These are phyloP conservation scores for Mesembrinibis cayennensis DNA, from an alignment of 2,113 vertebrate genomes.

Conservation along the genomic window DNA sequence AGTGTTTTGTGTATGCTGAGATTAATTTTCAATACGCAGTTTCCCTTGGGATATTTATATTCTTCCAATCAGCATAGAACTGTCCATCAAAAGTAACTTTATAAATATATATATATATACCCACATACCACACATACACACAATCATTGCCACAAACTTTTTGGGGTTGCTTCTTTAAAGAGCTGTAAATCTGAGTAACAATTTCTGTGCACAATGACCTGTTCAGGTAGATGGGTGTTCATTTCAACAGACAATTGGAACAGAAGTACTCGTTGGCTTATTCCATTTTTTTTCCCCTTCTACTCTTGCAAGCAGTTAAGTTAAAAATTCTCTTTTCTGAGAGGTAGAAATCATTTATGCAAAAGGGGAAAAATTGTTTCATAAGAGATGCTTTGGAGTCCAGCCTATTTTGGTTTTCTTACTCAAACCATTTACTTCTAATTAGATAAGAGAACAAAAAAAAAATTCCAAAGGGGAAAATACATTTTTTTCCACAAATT, in stretches of 20 bases:
- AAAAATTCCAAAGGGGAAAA: conserved; percentile 58
- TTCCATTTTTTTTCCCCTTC: not conserved
- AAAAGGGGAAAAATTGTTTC: not conserved
- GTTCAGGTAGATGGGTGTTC: conserved; percentile 31
- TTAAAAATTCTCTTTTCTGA: conserved; percentile 42
- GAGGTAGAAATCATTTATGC: conserved; percentile 16
- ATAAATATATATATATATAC: conserved; percentile 41
- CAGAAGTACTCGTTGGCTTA: not conserved
- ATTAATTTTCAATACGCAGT: conserved; percentile 78
- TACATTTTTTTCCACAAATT: conserved; percentile 63
- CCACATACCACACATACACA: not conserved
- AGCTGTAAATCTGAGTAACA: conserved; percentile 57
- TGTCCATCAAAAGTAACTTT: conserved; percentile 81
- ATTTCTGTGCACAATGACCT: conserved; percentile 63
- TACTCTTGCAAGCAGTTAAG: conserved; percentile 10
- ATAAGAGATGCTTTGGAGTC: conserved; percentile 34
- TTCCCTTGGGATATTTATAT: conserved; percentile 82
- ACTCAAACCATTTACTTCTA: conserved; percentile 67
- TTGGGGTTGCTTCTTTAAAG: conserved; percentile 50
- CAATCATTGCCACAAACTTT: conserved; percentile 60
- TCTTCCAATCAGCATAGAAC: conserved; percentile 80
- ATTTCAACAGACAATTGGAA: conserved; percentile 54
- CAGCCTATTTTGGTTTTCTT: conserved; percentile 29
- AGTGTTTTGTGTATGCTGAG: conserved; percentile 75
- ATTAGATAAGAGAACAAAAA: conserved; percentile 66